Evolutionary conservation across 2,113 vertebrate genomes (phyloP), one percentile per base, ranked within the genome.

Genomic region (Ophthalmolycus amberensis): DNA sequence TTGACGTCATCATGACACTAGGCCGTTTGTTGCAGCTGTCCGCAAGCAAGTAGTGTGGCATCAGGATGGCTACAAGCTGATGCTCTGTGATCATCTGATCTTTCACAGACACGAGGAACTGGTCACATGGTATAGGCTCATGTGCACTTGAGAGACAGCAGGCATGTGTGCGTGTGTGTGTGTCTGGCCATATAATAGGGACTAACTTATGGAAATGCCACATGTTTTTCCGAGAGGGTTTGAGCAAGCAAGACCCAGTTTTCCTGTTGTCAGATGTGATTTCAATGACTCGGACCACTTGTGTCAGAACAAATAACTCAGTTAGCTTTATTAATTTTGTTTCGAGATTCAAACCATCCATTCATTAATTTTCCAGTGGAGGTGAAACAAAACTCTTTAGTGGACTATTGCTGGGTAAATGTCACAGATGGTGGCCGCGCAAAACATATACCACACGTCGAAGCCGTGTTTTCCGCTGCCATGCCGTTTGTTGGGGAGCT

Each of bases 1-100:
- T 63, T 90, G 91, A 93, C 89, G 80, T 94, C 92, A 94, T 84
- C 54, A 6, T 40, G 88, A 90, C 91, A 90, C 90, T 86, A 11
- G 88, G 68, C 68, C 67, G 77, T 90, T 91, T 90, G 89, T 90
- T 91, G 87, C 44, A 79, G 82, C 29, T 59, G 69, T 88, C 88
- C 74, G 42, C 84, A 84, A 85, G 85, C 75, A 81, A 65, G 56
- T 78, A 69, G 71, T 65, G 62, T 48, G 87, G 79, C 77, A 91
- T 83, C 75, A 73, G 71, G 81, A 84, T 59, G 54, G 68, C 66
- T 75, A 64, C 38, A 32, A 79, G 83, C 81, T 86, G 86, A 87
- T 83, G 83, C 80, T 83, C 75, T 79, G 85, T 63, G 85, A 92
- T 91, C 84, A 93, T 91, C 86, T 86, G 88, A 88, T 93, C 82